Evolutionary conservation across 1,140 invertebrate genomes (phyloP).

Genomic region (Ganaspis sp.): DNA sequence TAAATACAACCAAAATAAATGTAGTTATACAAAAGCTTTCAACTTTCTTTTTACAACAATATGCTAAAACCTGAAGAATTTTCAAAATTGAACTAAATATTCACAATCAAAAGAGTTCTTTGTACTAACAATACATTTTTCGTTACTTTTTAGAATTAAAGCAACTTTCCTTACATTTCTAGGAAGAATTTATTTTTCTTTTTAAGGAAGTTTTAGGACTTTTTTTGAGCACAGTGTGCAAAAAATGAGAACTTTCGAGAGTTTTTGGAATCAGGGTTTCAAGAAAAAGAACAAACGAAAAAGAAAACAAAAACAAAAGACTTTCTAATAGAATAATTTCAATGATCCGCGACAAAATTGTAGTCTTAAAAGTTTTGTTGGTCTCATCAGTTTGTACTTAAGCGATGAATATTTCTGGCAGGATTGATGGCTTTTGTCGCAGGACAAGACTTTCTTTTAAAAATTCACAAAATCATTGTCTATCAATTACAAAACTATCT

Average conservation of each 20-base stretch:
- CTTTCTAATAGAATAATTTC: not conserved
- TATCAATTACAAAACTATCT: not conserved
- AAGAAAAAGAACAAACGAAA: no score
- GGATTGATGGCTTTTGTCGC: conserved; percentile 14
- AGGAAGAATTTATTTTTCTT: conserved; percentile 2
- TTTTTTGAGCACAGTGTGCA: not conserved
- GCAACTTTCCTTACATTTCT: not conserved
- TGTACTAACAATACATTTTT: not conserved
- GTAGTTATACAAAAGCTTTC: not conserved
- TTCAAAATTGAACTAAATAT: not conserved
- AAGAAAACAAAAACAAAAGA: no score
- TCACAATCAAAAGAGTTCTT: not conserved
- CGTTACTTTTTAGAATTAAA: not conserved
- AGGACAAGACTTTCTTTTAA: not conserved
- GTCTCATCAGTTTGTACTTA: not conserved
- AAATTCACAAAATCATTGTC: not conserved
- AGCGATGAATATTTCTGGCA: conserved; percentile 12
- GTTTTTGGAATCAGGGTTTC: no score
- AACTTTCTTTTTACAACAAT: no score
- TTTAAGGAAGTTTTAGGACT: not conserved
- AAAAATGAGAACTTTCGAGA: no score
- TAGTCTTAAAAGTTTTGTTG: not conserved
- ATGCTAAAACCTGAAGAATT: not conserved
- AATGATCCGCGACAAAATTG: not conserved
- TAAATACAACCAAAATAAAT: conserved; percentile 24